phyloP scores from a whole-genome alignment of 2,888 invertebrate species.

The Pheosia gnoma region DNA sequence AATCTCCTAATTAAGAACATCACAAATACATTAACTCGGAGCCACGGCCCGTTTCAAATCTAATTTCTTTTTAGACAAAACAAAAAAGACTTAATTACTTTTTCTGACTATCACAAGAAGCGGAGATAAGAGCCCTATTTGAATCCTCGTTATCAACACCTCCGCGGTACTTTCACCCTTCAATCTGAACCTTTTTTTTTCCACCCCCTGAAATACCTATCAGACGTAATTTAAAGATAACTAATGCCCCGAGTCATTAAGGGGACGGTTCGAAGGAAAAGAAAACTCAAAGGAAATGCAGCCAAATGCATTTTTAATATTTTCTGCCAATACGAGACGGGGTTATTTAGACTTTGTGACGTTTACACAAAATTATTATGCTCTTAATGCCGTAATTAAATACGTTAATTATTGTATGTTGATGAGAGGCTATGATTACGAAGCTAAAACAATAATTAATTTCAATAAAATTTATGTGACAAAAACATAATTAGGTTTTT shows the following conservation, averaged over 20 bases:
- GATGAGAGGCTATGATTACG: constrained; percentile 13
- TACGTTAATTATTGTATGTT: constrained; percentile 7
- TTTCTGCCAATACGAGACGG: constrained; percentile 26
- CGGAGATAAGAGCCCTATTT: constrained; percentile 75
- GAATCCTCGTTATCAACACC: constrained; percentile 75
- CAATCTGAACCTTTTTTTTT: constrained; percentile 59
- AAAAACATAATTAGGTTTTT: constrained; percentile 23
- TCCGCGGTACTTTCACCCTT: constrained; percentile 70
- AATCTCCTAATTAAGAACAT: constrained; percentile 70
- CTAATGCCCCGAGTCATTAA: constrained; percentile 79
- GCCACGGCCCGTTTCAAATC: constrained; percentile 60
- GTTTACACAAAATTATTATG: constrained; percentile 12
- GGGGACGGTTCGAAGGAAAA: constrained; percentile 56
- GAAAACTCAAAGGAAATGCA: constrained; percentile 54
- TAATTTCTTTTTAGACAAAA: constrained; percentile 70
- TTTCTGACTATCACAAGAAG: constrained; percentile 71
- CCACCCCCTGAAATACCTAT: constrained; percentile 66
- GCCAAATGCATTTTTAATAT: constrained; percentile 76
- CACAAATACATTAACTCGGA: constrained; percentile 70
- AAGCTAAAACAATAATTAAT: constrained; percentile 18
- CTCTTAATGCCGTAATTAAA: constrained; percentile 15
- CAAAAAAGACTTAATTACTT: constrained; percentile 79
- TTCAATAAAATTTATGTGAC: constrained; percentile 21
- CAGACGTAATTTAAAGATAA: constrained; percentile 78
- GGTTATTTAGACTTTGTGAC: constrained; percentile 24